A percentile compares a stretch with the other conserved stretches of the same genome.
phyloP scores from a whole-genome alignment of 2,113 vertebrate genomes.

The Microcebus tavaratra region DNA sequence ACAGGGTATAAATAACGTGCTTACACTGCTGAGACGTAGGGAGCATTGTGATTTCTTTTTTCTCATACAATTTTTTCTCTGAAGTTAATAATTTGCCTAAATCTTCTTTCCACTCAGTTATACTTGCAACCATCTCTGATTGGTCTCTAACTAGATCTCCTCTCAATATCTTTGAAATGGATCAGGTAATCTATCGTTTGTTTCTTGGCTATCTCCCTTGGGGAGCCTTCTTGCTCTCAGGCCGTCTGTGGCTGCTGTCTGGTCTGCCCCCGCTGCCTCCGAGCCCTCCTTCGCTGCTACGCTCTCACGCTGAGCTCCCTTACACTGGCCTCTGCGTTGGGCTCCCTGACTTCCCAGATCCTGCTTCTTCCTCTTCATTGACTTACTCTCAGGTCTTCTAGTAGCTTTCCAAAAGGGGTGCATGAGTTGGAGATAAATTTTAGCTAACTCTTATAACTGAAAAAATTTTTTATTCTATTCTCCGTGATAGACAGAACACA shows the following conservation, averaged over 20 bases:
- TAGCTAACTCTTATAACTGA: not conserved
- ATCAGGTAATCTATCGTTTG: not conserved
- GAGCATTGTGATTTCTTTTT: not conserved
- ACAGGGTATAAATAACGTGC: not conserved
- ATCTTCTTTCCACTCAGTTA: not conserved
- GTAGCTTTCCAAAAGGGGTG: not conserved
- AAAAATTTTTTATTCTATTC: not conserved
- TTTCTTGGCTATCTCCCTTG: not conserved
- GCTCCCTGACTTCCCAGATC: not conserved
- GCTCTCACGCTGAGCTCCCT: too few species aligned
- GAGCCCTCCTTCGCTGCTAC: too few species aligned
- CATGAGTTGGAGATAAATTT: not conserved
- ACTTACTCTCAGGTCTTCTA: not conserved
- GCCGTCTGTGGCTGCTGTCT: fast-evolving
- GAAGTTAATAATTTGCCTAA: not conserved
- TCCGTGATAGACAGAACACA: not conserved
- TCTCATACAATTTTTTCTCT: not conserved
- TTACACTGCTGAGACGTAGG: not conserved
- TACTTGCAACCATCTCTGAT: not conserved
- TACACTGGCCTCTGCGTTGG: too few species aligned
- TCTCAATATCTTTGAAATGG: not conserved
- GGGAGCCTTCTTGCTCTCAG: not conserved
- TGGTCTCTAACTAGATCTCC: not conserved
- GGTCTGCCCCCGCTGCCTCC: too few species aligned
- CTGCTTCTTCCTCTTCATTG: not conserved